Evolutionary conservation across 1,140 invertebrate species (phyloP).

Genomic region (Asobara japonica): DNA sequence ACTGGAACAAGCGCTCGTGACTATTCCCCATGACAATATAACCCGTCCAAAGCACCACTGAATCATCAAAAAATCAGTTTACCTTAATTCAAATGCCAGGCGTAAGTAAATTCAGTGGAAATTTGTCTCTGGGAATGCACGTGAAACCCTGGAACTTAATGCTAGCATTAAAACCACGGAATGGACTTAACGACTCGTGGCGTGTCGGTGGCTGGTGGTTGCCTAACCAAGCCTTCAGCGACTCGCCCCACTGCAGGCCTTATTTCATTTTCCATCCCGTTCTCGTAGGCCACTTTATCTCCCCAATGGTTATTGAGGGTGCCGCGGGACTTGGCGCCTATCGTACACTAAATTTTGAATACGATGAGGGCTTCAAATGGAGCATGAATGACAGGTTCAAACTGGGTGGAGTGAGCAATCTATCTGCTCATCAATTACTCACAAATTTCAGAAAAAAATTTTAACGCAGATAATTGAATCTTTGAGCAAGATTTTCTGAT

Average conservation of each 20-base stretch:
- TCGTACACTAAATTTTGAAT: neutral
- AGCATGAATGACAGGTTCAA: neutral
- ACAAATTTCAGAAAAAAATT: too few relatives aligned
- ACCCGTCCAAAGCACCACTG: neutral
- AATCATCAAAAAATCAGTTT: neutral
- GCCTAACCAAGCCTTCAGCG: constrained; percentile 35
- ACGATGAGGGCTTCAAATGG: neutral
- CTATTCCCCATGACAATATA: too few relatives aligned
- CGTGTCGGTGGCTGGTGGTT: constrained; percentile 41
- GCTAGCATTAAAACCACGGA: constrained; percentile 43
- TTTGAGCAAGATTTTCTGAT: too few relatives aligned
- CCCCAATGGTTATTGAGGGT: neutral
- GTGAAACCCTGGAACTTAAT: constrained; percentile 33
- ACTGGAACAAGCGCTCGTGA: too few relatives aligned
- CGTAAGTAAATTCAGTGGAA: neutral
- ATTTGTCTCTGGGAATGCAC: neutral
- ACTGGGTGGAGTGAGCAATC: neutral
- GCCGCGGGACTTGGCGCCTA: neutral
- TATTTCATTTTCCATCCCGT: constrained; percentile 19
- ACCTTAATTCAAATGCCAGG: neutral
- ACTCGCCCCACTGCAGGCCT: constrained; percentile 13
- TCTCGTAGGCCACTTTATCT: constrained; percentile 5
- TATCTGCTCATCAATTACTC: neutral
- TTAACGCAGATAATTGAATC: too few relatives aligned
- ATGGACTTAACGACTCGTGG: constrained; percentile 44